Evolutionary conservation across 2,888 invertebrate genomes (phyloP), one percentile per base, ranked within the genome.

Genomic region (Tenthredo mesomela): DNA sequence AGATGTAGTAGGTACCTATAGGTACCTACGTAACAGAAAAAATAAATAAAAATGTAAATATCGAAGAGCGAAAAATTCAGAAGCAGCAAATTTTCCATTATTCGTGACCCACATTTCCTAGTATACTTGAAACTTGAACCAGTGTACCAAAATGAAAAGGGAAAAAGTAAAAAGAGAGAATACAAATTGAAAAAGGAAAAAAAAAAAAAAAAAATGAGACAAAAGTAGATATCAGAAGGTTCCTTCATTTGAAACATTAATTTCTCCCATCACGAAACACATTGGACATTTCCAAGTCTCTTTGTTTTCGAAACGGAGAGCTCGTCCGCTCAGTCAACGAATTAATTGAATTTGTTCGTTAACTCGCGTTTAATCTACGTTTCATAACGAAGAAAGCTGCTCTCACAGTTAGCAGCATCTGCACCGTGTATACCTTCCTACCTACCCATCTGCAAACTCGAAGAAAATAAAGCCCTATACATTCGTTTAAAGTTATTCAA

Each of bases 311-410:
- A 77, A 77, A 77, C 29, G 29, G 77, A 5, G 0, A 15, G 77
- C 77, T 33, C 50, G 54, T 21, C 9, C n/a, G 80, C 40, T 40
- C 40, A 80, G 80, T 80, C 15, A 40, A 61, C 80, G 80, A 80
- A 61, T 40, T 37, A 58, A 80, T 80, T 40, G 61, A 80, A 80
- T 80, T 80, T 50, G 21, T 80, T 80, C 15, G 58, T 80, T 61
- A 80, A 80, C 61, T 80, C 80, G 29, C 37, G 61, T 80, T 61
- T 80, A 80, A 61, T 61, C 80, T 40, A 61, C 40, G 61, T 61
- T 58, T 80, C 37, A 61, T 40, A 40, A 80, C 80, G 33, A 80
- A 37, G 80, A 25, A 40, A 61, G 61, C 12, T 40, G 61, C 37
- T 61, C 58, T 40, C 37, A 40, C 40, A 2, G 80, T 37, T n/a